Base-by-base conservation (phyloP, 2,113 vertebrate genomes). In the Lagopus muta region DNA sequence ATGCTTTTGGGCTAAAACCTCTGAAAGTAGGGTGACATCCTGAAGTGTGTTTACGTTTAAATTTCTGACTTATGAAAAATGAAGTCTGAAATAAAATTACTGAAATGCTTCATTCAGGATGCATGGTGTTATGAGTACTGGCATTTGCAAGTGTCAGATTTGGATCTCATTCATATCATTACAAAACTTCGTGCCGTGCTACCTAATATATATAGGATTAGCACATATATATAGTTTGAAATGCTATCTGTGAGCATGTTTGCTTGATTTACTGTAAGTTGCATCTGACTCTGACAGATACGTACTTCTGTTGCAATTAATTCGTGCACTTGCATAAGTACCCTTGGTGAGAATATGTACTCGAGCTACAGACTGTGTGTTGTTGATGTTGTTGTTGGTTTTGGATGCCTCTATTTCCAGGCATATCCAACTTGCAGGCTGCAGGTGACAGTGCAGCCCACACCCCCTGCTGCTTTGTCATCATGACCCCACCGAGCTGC, bases 21-120 rank as follows among this genome's bases (percentile, higher is more conserved):
- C 21, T 58, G 47, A 81, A 87, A 25, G 27, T 45, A 16, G 8
- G 1, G 12, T 74, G 88, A 88, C 70, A 86, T 20, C 20, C 70
- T 77, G 50, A 40, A 74, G n/a, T 62, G 13, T 71, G 15, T 88
- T 88, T 79, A 62, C 78, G 13, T 11, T 40, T 89, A 43, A 77
- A 80, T 86, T 88, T 34, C 12, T 70, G 55, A 72, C 32, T 86
- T 88, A 21, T 92, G 82, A 91, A 91, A 93, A 92, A 64, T 66
- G 4, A 52, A 5, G 60, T 84, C 70, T 67, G 42, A 69, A 82
- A 27, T 77, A 57, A 86, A n/a, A 21, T 84, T 76, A 27, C 42
- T 93, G 48, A 89, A 73, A n/a, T 77, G n/a, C 24, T 91, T 94
- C 48, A 25, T 69, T 47, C 21, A 71, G 60, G n/a, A 22, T 55